Percentiles rank a stretch among this genome's conserved stretches.
These are phyloP conservation scores for Cheilosia variabilis DNA, from an alignment of 2,888 invertebrate genomes.

Conservation along the genomic window DNA sequence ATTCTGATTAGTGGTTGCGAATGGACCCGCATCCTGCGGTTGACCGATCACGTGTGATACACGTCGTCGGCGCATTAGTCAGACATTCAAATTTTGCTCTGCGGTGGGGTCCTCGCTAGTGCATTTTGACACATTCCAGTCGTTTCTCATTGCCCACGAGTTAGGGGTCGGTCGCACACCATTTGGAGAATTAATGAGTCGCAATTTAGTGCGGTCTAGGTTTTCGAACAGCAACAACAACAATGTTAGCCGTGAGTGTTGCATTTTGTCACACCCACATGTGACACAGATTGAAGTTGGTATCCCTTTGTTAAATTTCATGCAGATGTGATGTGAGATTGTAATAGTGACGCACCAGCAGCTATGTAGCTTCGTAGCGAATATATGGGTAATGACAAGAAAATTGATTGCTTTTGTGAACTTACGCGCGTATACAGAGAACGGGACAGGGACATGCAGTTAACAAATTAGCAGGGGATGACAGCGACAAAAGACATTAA, in stretches of 20 bases:
- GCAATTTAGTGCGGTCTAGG: conserved; percentile 65
- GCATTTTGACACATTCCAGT: conserved; percentile 57
- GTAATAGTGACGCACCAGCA: too few relatives aligned
- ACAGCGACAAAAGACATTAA: too few relatives aligned
- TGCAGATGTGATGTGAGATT: conserved; percentile 15
- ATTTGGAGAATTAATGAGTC: conserved; percentile 67
- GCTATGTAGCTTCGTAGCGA: neutral
- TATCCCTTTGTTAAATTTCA: conserved; percentile 11
- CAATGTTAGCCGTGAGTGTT: conserved; percentile 5
- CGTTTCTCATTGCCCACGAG: conserved; percentile 57
- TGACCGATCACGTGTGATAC: conserved; percentile 75
- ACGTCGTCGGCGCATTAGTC: conserved; percentile 72
- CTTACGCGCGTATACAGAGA: neutral
- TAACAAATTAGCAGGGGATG: too few relatives aligned
- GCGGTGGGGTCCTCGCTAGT: conserved; percentile 14
- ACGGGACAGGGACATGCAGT: too few relatives aligned
- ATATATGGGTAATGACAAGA: neutral
- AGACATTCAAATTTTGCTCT: conserved; percentile 55
- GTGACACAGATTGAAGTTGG: conserved; percentile 30
- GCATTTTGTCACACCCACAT: conserved; percentile 72
- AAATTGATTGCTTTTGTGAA: conserved; percentile 11
- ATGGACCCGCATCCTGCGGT: conserved; percentile 74
- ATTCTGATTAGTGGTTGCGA: conserved; percentile 75
- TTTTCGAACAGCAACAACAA: conserved; percentile 2
- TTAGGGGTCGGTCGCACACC: conserved; percentile 42